Conservation (phyloP, 2,797 vertebrate species). For the Sciaenops ocellatus region DNA sequence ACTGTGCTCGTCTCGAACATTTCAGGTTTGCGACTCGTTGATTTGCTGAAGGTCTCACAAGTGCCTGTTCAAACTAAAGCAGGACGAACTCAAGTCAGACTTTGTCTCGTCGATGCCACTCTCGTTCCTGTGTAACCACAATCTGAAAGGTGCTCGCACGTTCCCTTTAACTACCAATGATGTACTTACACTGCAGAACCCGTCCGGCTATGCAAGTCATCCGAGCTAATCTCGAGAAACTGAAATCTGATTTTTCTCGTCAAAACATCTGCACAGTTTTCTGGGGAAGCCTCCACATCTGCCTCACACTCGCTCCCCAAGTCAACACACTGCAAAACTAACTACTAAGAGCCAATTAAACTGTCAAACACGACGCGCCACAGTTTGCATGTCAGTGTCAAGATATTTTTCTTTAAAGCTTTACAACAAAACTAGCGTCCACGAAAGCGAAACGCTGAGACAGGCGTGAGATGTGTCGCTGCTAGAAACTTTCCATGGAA, state of each 20-base stretch:
- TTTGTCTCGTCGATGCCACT: not conserved
- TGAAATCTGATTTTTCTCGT: not conserved
- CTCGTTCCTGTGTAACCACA: conserved; percentile 12
- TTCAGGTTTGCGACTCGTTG: conserved; percentile 22
- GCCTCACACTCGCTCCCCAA: not conserved
- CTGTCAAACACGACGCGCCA: too few species aligned
- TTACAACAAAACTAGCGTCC: too few species aligned
- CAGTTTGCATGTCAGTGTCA: too few species aligned
- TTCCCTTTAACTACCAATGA: conserved; percentile 38
- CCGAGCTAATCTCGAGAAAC: not conserved
- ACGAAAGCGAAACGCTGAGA: too few species aligned
- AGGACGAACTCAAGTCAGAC: conserved; percentile 17
- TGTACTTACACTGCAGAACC: conserved; percentile 19
- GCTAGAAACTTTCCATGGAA: too few species aligned
- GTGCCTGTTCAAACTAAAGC: conserved; percentile 61
- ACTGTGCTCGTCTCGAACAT: conserved; percentile 19
- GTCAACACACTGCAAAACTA: too few species aligned
- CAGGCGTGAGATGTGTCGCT: too few species aligned
- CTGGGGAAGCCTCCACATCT: not conserved
- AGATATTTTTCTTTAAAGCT: too few species aligned
- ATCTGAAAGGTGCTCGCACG: conserved; percentile 43
- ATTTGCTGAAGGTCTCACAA: conserved; percentile 40
- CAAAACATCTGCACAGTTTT: not conserved
- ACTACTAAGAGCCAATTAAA: too few species aligned
- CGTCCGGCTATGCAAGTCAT: not conserved